phyloP scores from a whole-genome alignment of 2,888 invertebrate species.

The Nomada ruficornis region DNA sequence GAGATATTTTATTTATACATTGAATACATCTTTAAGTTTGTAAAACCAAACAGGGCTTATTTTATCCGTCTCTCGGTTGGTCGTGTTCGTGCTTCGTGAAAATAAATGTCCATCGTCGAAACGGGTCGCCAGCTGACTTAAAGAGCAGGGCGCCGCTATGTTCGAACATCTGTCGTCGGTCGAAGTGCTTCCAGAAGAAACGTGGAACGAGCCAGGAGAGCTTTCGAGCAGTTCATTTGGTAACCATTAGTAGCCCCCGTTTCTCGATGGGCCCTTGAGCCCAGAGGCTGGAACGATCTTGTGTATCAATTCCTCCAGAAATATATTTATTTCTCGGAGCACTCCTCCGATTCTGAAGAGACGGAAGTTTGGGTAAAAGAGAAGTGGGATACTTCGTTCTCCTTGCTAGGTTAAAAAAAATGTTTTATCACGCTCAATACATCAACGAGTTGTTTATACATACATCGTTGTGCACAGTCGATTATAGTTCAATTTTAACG shows the following conservation, averaged over 20 bases:
- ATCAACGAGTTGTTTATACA: too few relatives aligned
- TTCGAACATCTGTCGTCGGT: constrained; percentile 70
- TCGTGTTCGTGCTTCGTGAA: constrained; percentile 1
- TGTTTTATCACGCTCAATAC: too few relatives aligned
- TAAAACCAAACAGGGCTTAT: too few relatives aligned
- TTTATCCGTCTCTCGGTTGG: too few relatives aligned
- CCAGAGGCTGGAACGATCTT: constrained; percentile 28
- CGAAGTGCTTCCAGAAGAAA: constrained; percentile 68
- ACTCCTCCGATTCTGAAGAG: neutral
- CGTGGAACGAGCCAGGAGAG: constrained; percentile 50
- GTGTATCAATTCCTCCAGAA: constrained; percentile 23
- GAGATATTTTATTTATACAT: neutral
- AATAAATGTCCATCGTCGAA: constrained; percentile 44
- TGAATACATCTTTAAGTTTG: too few relatives aligned
- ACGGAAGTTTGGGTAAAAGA: neutral
- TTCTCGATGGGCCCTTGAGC: constrained; percentile 40
- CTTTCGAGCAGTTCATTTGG: constrained; percentile 59
- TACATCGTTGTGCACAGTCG: too few relatives aligned
- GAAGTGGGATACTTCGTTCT: neutral
- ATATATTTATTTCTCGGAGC: constrained; percentile 5
- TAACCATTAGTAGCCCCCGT: constrained; percentile 41
- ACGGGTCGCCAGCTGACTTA: constrained; percentile 39
- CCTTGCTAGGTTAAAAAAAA: neutral
- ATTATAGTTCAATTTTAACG: too few relatives aligned
- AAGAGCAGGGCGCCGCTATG: constrained; percentile 26